phyloP scores from a whole-genome alignment of 2,888 invertebrate species.

The Agriotes lineatus region DNA sequence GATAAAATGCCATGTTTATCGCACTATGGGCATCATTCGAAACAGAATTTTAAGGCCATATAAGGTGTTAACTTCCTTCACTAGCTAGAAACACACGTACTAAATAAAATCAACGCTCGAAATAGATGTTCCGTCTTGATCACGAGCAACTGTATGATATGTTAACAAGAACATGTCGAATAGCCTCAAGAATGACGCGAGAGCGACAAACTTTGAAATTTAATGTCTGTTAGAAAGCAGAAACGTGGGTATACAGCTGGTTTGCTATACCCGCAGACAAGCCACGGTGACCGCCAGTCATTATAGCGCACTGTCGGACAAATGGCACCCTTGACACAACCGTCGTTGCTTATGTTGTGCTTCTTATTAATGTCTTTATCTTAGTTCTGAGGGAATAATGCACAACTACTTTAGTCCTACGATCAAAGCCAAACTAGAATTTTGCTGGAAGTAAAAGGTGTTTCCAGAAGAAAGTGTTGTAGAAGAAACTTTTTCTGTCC shows the following conservation, averaged over 20 bases:
- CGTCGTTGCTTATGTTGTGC: constrained; percentile 12
- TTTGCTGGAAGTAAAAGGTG: too few species aligned
- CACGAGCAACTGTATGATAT: constrained; percentile 6
- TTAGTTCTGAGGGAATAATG: constrained; percentile 1
- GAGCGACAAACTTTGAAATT: constrained; percentile 38
- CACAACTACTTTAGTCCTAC: too few species aligned
- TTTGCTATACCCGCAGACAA: constrained; percentile 9
- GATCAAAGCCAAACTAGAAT: too few species aligned
- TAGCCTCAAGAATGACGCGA: constrained; percentile 29
- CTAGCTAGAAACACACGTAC: too few species aligned
- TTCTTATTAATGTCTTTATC: constrained; percentile 37
- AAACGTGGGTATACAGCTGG: constrained; percentile 6
- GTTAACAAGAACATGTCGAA: constrained; percentile 23
- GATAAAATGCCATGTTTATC: too few species aligned
- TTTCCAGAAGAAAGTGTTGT: too few species aligned
- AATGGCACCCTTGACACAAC: constrained; percentile 27
- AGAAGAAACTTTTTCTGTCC: too few species aligned
- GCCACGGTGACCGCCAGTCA: constrained; percentile 32
- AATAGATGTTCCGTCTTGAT: constrained; percentile 24
- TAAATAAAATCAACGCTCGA: constrained; percentile 11
- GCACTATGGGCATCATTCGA: too few species aligned
- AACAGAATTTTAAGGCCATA: too few species aligned
- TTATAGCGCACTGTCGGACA: constrained; percentile 28
- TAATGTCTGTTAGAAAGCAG: constrained; percentile 19
- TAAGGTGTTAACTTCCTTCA: too few species aligned